These are phyloP conservation scores for Acanthornis magna DNA, from an alignment of 2,797 vertebrate species.

Conservation along the genomic window DNA sequence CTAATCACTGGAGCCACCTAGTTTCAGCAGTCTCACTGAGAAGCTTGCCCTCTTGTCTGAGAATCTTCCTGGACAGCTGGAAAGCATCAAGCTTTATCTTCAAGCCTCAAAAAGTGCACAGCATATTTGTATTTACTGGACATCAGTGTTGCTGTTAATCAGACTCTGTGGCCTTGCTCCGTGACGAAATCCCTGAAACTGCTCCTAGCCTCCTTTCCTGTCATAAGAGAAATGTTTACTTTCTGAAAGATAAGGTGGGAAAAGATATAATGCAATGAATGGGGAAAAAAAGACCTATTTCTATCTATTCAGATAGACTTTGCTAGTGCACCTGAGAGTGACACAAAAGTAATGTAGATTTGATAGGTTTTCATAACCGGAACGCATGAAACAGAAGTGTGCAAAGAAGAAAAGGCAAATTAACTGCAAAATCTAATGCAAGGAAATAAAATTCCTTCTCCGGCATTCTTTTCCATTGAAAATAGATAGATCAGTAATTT, in stretches of 20 bases:
- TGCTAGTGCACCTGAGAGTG: not conserved
- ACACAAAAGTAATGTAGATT: not conserved
- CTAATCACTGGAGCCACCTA: not conserved
- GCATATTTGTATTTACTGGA: not conserved
- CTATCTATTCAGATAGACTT: not conserved
- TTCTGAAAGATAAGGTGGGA: not conserved
- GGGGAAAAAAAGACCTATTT: fast-evolving
- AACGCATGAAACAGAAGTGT: not conserved
- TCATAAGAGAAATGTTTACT: not conserved
- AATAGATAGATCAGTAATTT: not conserved
- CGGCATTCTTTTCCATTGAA: not conserved
- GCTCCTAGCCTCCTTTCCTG: not conserved
- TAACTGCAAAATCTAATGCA: not conserved
- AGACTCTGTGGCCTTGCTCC: not conserved
- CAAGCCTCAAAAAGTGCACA: not conserved
- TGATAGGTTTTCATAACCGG: not conserved
- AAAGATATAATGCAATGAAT: not conserved
- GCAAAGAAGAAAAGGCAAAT: not conserved
- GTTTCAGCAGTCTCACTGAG: not conserved
- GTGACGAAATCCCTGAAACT: not conserved
- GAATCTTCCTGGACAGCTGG: not conserved
- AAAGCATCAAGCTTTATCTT: not conserved
- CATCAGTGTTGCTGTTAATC: not conserved
- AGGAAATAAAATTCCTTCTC: not conserved
- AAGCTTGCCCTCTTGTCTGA: not conserved